These are phyloP conservation scores for Drosophila koepferae DNA, from an alignment of 2,888 invertebrate species.

Conservation along the genomic window DNA sequence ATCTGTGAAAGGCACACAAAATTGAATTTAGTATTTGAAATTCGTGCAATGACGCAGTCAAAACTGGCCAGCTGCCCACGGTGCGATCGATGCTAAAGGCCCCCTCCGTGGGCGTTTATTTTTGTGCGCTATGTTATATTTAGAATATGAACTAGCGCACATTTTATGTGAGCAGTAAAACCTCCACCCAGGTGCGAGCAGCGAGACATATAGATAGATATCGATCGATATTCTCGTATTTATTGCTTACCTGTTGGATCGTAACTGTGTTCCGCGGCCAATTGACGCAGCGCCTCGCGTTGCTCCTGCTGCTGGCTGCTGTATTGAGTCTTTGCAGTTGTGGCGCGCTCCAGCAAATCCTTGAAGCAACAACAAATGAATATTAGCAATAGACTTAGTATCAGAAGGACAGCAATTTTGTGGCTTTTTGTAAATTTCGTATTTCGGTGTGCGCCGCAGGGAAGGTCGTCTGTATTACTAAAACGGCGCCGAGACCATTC, in stretches of 20 bases:
- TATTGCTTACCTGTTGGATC: slow-evolving; percentile 57
- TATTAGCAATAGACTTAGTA: slow-evolving; percentile 48
- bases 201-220: neutral
- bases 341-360: slow-evolving; percentile 78
- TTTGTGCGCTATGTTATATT: slow-evolving; percentile 59
- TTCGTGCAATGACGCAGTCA: slow-evolving; percentile 46
- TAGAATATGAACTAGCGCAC: slow-evolving; percentile 75
- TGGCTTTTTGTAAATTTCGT: slow-evolving; percentile 10
- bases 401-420: slow-evolving; percentile 62
- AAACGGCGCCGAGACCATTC: slow-evolving; percentile 42
- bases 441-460: slow-evolving; percentile 31
- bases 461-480: slow-evolving; percentile 68
- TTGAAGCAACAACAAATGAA: slow-evolving; percentile 69
- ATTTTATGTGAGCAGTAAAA: slow-evolving; percentile 38
- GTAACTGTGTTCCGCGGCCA: slow-evolving; percentile 64
- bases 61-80: slow-evolving; percentile 60
- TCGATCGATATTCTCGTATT: too few relatives aligned
- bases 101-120: slow-evolving; percentile 69
- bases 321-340: slow-evolving; percentile 37
- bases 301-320: slow-evolving; percentile 54
- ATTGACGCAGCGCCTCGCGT: slow-evolving; percentile 58
- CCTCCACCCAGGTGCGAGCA: slow-evolving; percentile 45
- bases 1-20: slow-evolving; percentile 49
- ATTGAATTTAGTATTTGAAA: slow-evolving; percentile 14
- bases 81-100: slow-evolving; percentile 32